Evolutionary conservation across 2,888 invertebrate genomes (phyloP), one percentile per base, ranked within the genome.

Genomic region (Epirrita christyi): DNA sequence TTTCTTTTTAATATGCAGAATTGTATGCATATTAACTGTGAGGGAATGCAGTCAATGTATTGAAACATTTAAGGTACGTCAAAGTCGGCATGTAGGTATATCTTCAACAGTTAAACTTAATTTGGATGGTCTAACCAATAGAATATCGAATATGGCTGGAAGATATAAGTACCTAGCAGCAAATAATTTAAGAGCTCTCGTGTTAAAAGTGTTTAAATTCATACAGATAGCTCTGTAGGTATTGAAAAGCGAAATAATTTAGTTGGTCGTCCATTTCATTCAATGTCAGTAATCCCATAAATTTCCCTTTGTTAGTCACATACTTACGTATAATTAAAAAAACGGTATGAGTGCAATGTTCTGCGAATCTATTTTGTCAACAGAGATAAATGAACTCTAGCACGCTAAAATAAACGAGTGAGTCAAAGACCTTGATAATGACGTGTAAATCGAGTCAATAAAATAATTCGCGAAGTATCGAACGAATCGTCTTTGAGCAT

Each of bases 341-440:
- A 53, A 61, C 59, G 42, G 38, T 42, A 55, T 6, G 76, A 73
- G 77, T 74, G 75, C 72, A 76, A 78, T 54, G 76, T 71, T 69
- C 75, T 63, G 66, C 41, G 61, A 71, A 71, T 71, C 69, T 76
- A 75, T 81, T 80, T 80, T 71, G 78, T 79, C 77, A 78, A 80
- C 75, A 76, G 73, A 70, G 77, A 83, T 77, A 82, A 83, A 83
- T 75, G 76, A 81, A 81, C 81, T 81, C 75, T 79, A 78, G 73
- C 61, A 68, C 72, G 73, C 76, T 67, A 77, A 86, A 86, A 86
- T 82, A 82, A 81, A 82, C 67, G 67, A 76, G 75, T 80, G 80
- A 80, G 88, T 86, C 84, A 87, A 85, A 82, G 86, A 87, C 88
- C 89, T 90, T 89, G 88, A 88, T 88, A 83, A 72, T 84, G 82